Percentiles rank a stretch among this genome's conserved stretches.
Evolutionary conservation across 2,797 vertebrate genomes (phyloP).

Genomic region (Lindbergichthys nudifrons): DNA sequence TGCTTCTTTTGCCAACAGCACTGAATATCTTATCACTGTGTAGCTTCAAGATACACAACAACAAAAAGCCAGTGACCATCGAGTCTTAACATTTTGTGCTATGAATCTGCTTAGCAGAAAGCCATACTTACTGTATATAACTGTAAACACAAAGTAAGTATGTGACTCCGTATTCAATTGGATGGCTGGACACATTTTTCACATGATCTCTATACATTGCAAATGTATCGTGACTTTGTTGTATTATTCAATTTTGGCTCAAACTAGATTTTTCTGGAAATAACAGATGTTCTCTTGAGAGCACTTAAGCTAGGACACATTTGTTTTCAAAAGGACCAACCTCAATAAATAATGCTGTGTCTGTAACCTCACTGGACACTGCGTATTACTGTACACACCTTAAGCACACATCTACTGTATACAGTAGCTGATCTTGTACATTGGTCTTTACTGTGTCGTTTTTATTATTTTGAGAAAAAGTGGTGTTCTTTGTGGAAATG

Average conservation of each 20-base stretch:
- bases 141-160: conserved; percentile 12
- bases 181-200: conserved; percentile 5
- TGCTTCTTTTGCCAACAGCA: conserved; percentile 10
- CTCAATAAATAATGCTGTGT: conserved; percentile 18
- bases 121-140: neutral
- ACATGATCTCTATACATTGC: neutral
- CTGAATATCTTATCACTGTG: conserved; percentile 8
- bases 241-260: neutral
- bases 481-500: neutral
- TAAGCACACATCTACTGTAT: neutral
- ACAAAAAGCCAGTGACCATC: neutral
- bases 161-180: conserved; percentile 9
- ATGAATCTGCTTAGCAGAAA: conserved; percentile 16
- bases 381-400: neutral
- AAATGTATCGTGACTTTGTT: conserved; percentile 7
- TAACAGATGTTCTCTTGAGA: conserved; percentile 27
- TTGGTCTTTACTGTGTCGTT: neutral
- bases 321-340: conserved; percentile 18
- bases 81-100: conserved; percentile 1
- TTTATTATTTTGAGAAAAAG: neutral
- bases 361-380: conserved; percentile 18
- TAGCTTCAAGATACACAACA: conserved; percentile 1
- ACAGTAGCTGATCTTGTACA: neutral
- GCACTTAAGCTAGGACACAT: conserved; percentile 18
- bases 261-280: conserved; percentile 7